Percentiles rank a stretch among this genome's conserved stretches.
Evolutionary conservation across 2,797 vertebrate species (phyloP).

Genomic region (Acanthiza pusilla): DNA sequence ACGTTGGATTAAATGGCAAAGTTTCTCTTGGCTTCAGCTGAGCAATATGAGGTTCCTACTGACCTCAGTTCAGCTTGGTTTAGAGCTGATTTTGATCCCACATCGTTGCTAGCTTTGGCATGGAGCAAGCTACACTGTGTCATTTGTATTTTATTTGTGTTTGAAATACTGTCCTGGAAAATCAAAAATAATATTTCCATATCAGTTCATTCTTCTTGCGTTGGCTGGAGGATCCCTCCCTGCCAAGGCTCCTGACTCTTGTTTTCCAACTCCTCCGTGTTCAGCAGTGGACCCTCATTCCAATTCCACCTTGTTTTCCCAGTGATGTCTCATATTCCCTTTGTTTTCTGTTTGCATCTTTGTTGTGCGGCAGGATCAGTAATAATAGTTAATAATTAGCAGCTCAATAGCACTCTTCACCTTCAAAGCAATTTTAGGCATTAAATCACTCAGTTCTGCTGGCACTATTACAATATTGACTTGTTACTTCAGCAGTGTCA

Average conservation of each 20-base stretch:
- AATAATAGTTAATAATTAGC: slow-evolving; percentile 65
- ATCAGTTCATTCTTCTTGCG: neutral
- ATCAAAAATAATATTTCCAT: neutral
- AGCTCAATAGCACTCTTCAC: slow-evolving; percentile 55
- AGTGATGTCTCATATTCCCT: neutral
- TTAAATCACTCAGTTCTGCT: slow-evolving; percentile 49
- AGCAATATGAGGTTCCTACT: neutral
- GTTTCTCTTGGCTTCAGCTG: neutral
- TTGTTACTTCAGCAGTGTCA: slow-evolving; percentile 52
- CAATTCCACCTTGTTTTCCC: neutral
- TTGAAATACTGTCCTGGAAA: neutral
- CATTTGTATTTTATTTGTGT: neutral
- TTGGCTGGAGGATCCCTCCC: neutral
- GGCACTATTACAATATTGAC: slow-evolving; percentile 51
- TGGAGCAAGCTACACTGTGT: neutral
- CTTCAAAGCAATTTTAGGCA: slow-evolving; percentile 48
- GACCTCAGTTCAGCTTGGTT: neutral
- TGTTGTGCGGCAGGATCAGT: slow-evolving; percentile 13
- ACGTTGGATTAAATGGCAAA: neutral
- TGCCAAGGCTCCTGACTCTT: neutral
- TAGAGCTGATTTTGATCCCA: neutral
- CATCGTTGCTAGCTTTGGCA: neutral
- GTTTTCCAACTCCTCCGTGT: neutral
- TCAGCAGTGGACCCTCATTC: neutral
- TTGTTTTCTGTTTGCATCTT: slow-evolving; percentile 34